Evolutionary conservation across 2,888 invertebrate species (phyloP), one percentile per base, ranked within the genome.

Genomic region (Rhodophaea formosa): DNA sequence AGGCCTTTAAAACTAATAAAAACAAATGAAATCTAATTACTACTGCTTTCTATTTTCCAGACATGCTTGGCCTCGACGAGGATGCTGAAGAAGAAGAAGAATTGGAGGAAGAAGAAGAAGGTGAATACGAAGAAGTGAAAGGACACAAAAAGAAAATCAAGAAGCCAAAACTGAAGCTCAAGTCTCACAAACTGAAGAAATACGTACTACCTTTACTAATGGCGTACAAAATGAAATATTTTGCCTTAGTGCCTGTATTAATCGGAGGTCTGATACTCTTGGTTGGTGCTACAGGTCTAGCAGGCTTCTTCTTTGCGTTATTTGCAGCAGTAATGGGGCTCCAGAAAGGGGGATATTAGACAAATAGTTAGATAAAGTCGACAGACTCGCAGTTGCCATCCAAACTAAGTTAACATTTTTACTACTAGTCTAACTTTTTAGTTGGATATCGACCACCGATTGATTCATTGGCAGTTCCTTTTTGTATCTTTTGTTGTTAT

Each of bases 281-380:
- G 53, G 94, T 95, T 5, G 96, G 95, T 61, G 94, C 96, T 0
- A 96, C 96, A 0, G 95, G 96, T 15, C 80, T 97, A 59, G 97
- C 96, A 16, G 97, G 97, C 64, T 97, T 97, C 87, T 97, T 97
- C 92, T 97, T 97, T 78, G 96, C 97, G 0, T 85, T 97, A 12
- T 97, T 97, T 72, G 95, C 96, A 54, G 96, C 96, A 1, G 95
- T 95, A 5, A 95, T 97, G 92, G 96, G 95, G 57, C 86, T 96
- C 62, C 96, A 94, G 78, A 87, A 90, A 62, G 90, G 91, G 60
- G 78, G 84, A 35, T 88, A 87, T 68, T 90, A 77, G 65, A 72
- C 56, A 58, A 67, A 65, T 57, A 69, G 64, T 68, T 69, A 71
- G 70, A 65, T 72, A 74, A 78, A 79, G 80, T 81, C 79, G 80